Evolutionary conservation across 2,888 invertebrate genomes (phyloP).

Genomic region (Terebella lapidaria): DNA sequence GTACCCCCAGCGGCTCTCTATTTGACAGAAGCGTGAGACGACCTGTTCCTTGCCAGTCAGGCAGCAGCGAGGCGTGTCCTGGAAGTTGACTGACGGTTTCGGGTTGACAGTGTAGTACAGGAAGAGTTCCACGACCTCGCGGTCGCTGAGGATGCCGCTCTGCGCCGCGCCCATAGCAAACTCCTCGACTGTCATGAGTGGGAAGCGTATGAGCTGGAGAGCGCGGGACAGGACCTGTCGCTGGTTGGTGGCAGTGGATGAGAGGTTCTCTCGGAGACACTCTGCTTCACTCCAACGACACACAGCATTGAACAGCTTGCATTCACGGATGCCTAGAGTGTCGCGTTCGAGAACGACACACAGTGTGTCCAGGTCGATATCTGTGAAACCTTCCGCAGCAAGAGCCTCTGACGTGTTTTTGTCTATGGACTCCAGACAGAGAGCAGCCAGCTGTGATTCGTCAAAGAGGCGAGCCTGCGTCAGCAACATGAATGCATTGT

Average conservation of each 20-base stretch:
- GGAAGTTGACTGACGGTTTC: slow-evolving; percentile 79
- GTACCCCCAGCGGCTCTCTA: slow-evolving; percentile 96
- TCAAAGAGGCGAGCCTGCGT: slow-evolving; percentile 94
- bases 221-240: slow-evolving; percentile 59
- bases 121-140: slow-evolving; percentile 93
- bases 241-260: slow-evolving; percentile 71
- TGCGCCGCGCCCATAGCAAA: slow-evolving; percentile 94
- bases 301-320: slow-evolving; percentile 75
- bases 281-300: slow-evolving; percentile 90
- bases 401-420: slow-evolving; percentile 95
- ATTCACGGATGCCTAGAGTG: slow-evolving; percentile 91
- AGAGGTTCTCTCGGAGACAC: slow-evolving; percentile 77
- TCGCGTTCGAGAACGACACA: slow-evolving; percentile 87
- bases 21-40: slow-evolving; percentile 91
- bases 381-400: slow-evolving; percentile 90
- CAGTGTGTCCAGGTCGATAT: slow-evolving; percentile 88
- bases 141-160: slow-evolving; percentile 81
- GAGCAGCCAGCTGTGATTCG: slow-evolving; percentile 84
- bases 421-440: slow-evolving; percentile 82
- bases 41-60: slow-evolving; percentile 85
- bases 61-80: slow-evolving; percentile 76
- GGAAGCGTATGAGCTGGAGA: slow-evolving; percentile 82
- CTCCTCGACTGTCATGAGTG: slow-evolving; percentile 88
- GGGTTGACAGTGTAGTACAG: slow-evolving; percentile 86
- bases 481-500: slow-evolving; percentile 90